phyloP scores from a whole-genome alignment of 2,113 vertebrate genomes.

The Lontra canadensis region DNA sequence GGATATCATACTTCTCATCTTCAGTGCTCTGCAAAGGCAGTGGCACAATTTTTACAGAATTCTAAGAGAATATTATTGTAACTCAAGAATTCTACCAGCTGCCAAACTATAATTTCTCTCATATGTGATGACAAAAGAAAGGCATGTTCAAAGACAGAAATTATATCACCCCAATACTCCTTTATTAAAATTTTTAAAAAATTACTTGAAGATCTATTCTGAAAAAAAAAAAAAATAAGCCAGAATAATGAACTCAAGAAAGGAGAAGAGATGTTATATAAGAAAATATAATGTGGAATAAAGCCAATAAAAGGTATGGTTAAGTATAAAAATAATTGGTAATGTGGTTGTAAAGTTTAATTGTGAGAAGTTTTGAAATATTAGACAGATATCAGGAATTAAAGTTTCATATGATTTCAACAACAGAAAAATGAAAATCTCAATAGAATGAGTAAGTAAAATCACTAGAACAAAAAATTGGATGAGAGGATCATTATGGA shows the following conservation, averaged over 20 bases:
- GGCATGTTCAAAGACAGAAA: conserved; percentile 1
- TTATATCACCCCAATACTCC: background rate
- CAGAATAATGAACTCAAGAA: conserved; percentile 31
- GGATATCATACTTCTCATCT: background rate
- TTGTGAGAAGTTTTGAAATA: background rate
- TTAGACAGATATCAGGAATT: background rate
- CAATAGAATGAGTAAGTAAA: conserved; percentile 13
- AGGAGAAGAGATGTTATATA: background rate
- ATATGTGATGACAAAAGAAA: conserved; percentile 6
- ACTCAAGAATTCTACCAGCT: background rate
- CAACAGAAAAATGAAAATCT: conserved; percentile 13
- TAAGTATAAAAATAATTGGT: background rate
- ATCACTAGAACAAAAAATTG: background rate
- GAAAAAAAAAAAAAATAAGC: background rate
- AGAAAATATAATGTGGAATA: conserved; percentile 20
- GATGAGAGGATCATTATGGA: background rate
- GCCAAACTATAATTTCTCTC: conserved; percentile 12
- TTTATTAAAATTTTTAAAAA: background rate
- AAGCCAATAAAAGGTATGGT: background rate
- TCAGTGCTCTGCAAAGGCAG: background rate
- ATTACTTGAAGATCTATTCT: conserved; percentile 17
- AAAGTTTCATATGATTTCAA: conserved; percentile 22
- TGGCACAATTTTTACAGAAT: background rate
- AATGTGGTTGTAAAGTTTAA: background rate
- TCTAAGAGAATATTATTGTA: background rate